A percentile compares a stretch with the other conserved stretches of the same genome.
Conservation (phyloP, 2,888 invertebrate genomes). For the Empis livida region DNA sequence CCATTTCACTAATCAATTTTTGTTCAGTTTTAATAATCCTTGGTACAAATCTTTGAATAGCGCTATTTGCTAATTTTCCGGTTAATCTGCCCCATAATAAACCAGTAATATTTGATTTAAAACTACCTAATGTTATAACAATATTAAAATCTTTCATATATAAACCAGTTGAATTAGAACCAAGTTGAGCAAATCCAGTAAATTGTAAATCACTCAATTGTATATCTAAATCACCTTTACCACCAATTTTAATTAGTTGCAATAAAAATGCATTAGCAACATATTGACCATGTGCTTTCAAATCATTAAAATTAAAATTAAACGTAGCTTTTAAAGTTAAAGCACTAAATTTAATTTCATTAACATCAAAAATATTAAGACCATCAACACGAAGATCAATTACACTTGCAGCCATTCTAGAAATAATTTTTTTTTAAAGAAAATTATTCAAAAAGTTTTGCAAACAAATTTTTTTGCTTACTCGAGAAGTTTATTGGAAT, state of each 20-base stretch:
- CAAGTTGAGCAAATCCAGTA: conserved; percentile 6
- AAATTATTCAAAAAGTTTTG: no score
- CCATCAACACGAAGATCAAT: conserved; percentile 21
- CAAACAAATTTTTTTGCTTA: conserved; percentile 14
- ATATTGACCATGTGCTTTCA: conserved; percentile 19
- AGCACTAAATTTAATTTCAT: conserved; percentile 20
- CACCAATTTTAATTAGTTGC: conserved; percentile 5
- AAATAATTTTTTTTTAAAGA: no score
- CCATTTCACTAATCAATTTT: not conserved
- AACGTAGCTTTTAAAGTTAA: conserved; percentile 20
- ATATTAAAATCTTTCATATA: conserved; percentile 15
- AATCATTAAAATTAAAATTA: conserved; percentile 22
- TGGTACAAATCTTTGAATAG: conserved; percentile 3
- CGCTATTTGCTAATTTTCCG: conserved; percentile 3
- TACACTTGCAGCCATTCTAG: conserved; percentile 17
- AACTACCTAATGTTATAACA: conserved; percentile 20
- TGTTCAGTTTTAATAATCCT: not conserved
- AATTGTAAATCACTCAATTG: conserved; percentile 5
- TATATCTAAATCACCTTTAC: conserved; percentile 8
- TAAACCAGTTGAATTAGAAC: conserved; percentile 3
- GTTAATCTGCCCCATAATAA: conserved; percentile 8
- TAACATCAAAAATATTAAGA: conserved; percentile 23
- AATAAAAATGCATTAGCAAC: conserved; percentile 14
- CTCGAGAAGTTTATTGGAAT: conserved; percentile 13
- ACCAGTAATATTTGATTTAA: conserved; percentile 24